Evolutionary conservation across 2,888 invertebrate species (phyloP).

Genomic region (Myopa tessellatipennis): DNA sequence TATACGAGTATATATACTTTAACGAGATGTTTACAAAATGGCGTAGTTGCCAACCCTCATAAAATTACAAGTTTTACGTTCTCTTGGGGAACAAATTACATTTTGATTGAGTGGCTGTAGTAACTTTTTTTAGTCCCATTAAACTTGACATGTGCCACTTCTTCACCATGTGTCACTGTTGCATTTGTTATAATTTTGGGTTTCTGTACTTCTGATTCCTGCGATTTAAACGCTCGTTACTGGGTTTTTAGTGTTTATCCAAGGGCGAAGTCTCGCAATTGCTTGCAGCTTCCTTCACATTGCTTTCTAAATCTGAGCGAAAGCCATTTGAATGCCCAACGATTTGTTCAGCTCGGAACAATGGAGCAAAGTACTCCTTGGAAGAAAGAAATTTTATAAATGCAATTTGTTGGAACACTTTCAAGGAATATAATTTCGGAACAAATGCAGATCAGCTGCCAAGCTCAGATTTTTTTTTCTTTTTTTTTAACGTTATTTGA

Average conservation of each 20-base stretch:
- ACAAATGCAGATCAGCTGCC: no score
- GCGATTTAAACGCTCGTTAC: not conserved
- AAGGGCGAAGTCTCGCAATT: constrained; percentile 20
- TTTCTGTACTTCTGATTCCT: not conserved
- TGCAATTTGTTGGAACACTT: no score
- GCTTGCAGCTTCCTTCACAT: constrained; percentile 9
- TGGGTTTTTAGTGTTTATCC: not conserved
- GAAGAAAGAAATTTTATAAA: no score
- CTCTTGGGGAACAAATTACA: constrained; percentile 22
- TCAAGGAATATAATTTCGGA: no score
- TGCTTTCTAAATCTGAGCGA: not conserved
- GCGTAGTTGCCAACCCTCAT: constrained; percentile 19
- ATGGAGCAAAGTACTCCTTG: not conserved
- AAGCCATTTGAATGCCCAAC: constrained; percentile 13
- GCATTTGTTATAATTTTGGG: constrained; percentile 18
- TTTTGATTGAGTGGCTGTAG: constrained; percentile 34
- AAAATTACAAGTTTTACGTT: constrained; percentile 24
- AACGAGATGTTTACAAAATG: not conserved
- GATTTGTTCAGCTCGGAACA: not conserved
- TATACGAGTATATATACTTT: not conserved
- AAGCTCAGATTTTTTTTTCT: no score
- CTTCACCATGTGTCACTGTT: constrained; percentile 7
- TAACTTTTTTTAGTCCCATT: constrained; percentile 2
- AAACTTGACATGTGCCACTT: constrained; percentile 9
- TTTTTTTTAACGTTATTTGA: no score